Evolutionary conservation across 2,888 invertebrate genomes (phyloP).

Genomic region (Drosophila acutilabella): DNA sequence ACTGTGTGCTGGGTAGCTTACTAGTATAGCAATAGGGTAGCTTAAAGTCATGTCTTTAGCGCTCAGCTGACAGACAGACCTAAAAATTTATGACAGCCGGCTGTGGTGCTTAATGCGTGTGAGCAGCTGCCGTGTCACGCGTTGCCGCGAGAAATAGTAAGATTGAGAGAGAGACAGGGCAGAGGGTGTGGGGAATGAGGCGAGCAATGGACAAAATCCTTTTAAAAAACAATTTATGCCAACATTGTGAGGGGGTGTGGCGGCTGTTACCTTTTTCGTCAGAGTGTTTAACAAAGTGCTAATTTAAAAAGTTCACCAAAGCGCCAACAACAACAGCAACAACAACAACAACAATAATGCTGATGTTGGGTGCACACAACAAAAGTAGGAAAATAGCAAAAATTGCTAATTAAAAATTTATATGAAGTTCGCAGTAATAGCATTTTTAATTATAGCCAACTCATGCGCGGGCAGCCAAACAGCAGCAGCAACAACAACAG

Average conservation of each 20-base stretch:
- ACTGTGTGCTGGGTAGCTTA: background rate
- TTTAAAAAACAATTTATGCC: constrained; percentile 79
- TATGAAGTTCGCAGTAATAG: constrained; percentile 84
- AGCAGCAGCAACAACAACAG: constrained; percentile 37
- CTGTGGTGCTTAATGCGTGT: constrained; percentile 70
- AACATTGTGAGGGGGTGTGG: constrained; percentile 46
- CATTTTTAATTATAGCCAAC: constrained; percentile 84
- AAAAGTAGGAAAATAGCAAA: constrained; percentile 84
- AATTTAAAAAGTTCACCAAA: constrained; percentile 82
- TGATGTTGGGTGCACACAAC: constrained; percentile 45
- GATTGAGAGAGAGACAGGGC: background rate
- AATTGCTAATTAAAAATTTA: constrained; percentile 85
- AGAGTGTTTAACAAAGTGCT: constrained; percentile 83
- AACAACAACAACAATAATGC: constrained; percentile 35
- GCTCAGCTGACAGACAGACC: constrained; percentile 32
- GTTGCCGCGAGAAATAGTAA: constrained; percentile 29
- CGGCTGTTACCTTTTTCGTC: constrained; percentile 72
- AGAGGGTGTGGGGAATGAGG: constrained; percentile 1
- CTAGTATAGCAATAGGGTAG: constrained; percentile 27
- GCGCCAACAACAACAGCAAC: constrained; percentile 40
- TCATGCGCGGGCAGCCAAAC: constrained; percentile 71
- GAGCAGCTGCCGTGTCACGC: constrained; percentile 76
- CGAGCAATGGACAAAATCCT: constrained; percentile 75
- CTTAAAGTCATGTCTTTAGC: constrained; percentile 21
- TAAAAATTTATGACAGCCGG: constrained; percentile 74